These are phyloP conservation scores for Poeciliopsis paucimaculata DNA, from an alignment of 2,797 vertebrate genomes.

Conservation along the genomic window DNA sequence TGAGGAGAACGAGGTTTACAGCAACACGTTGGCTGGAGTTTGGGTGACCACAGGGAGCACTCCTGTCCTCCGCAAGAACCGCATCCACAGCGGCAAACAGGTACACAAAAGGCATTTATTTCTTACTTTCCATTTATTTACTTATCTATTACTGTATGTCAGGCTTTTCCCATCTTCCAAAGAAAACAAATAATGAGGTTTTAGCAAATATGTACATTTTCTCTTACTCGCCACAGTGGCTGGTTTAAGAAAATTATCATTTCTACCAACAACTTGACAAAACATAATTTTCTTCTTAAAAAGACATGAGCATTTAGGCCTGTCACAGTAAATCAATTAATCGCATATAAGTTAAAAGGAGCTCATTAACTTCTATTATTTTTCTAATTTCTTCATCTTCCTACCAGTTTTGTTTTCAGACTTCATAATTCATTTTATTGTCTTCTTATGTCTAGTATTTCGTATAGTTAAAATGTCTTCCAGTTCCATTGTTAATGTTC, in stretches of 20 bases:
- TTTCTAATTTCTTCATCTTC: too few species aligned
- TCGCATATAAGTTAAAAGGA: too few species aligned
- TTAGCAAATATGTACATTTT: not conserved
- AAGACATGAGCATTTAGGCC: not conserved
- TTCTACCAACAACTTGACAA: not conserved
- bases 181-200: not conserved
- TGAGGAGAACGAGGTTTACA: slow-evolving; percentile 99
- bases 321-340: too few species aligned
- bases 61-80: slow-evolving; percentile 95
- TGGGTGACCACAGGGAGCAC: slow-evolving; percentile 99
- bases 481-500: too few species aligned
- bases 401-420: too few species aligned
- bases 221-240: not conserved
- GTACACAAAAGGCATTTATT: slow-evolving; percentile 61
- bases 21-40: slow-evolving; percentile 97
- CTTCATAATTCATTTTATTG: too few species aligned
- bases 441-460: too few species aligned
- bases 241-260: not conserved
- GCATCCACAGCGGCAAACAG: slow-evolving; percentile 99
- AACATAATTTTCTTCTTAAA: not conserved
- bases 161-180: not conserved
- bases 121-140: not conserved
- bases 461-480: too few species aligned
- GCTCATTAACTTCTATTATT: too few species aligned
- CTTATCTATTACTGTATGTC: not conserved